Evolutionary conservation across 2,888 invertebrate genomes (phyloP).

Genomic region (Folsomia manolachei): DNA sequence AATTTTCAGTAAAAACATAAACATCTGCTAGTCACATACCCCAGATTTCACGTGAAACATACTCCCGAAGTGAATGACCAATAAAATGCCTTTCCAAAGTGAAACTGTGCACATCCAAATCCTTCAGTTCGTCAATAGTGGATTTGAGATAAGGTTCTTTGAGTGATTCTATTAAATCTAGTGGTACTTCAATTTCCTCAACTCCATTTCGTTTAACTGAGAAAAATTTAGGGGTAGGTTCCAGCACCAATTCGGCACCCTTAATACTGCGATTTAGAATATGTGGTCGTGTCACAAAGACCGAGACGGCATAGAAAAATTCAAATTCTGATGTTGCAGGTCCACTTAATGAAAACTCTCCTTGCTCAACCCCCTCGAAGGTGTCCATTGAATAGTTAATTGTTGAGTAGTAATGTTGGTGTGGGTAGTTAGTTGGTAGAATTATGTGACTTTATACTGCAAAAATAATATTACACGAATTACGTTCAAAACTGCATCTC

Average conservation of each 20-base stretch:
- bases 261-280: conserved; percentile 3
- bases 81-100: background rate
- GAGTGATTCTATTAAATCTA: background rate
- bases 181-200: background rate
- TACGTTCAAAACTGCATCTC: too few relatives aligned
- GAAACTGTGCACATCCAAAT: conserved; percentile 4
- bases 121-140: background rate
- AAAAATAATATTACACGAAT: too few relatives aligned
- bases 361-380: too few relatives aligned
- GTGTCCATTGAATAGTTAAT: too few relatives aligned
- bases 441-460: conserved; percentile 25
- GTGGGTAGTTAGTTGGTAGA: too few relatives aligned
- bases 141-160: conserved; percentile 4
- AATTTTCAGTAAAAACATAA: background rate
- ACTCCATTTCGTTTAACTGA: background rate
- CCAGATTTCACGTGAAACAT: conserved; percentile 9
- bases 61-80: conserved; percentile 2
- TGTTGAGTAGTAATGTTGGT: too few relatives aligned
- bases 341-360: background rate
- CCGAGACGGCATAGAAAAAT: conserved; percentile 11
- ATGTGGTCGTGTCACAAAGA: conserved; percentile 13
- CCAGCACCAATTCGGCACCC: background rate
- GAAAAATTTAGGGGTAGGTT: conserved; percentile 1
- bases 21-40: background rate
- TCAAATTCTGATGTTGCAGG: background rate